Base-by-base conservation (phyloP, 2,113 vertebrate genomes). In the Delphinus delphis region DNA sequence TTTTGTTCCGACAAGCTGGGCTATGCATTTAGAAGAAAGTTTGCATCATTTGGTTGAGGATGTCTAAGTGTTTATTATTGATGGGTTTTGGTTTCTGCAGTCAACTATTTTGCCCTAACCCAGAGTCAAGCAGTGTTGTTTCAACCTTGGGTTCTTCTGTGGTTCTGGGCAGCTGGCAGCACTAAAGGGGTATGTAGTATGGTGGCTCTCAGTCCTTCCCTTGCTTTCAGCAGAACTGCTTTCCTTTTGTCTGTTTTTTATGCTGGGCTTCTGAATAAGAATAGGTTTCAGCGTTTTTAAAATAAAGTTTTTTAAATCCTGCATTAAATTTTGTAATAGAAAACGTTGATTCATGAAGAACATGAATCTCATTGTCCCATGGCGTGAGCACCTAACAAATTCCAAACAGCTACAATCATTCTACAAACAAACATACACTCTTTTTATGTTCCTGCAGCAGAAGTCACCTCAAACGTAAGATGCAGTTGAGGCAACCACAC, bases 281-380 rank as follows among this genome's bases (percentile, higher is more conserved):
- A 76, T 38, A 17, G 13, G 8, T 3, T 63, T 65, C 17, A 65
- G 2, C 47, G 8, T 65, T 90, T 53, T 90, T 67, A 50, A 82
- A 95, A 71, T 91, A 44, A 92, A 65, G 21, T 63, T 67, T 77
- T 95, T 50, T 11, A 71, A 58, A 58, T 87, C 65, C 15, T 92
- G 4, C 25, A 74, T 65, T 89, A 38, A 63, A 70, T 1, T 73
- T 93, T 65, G 14, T 95, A 55, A 70, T 21, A 73, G 41, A 70
- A 80, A 77, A 90, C 7, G 25, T 36, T 4, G 62, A 90, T 47
- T 2, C 47, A 0, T 53, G 3, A 79, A 74, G 36, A 96, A 74
- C 6, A 53, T 33, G 28, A 47, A 38, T 73, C 12, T 82, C 25
- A 79, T n/a, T 77, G 53, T n/a, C 8, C 33, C 79, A 82, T 47